phyloP scores from a whole-genome alignment of 2,113 vertebrate species.

The Himantopus leucocephalus region DNA sequence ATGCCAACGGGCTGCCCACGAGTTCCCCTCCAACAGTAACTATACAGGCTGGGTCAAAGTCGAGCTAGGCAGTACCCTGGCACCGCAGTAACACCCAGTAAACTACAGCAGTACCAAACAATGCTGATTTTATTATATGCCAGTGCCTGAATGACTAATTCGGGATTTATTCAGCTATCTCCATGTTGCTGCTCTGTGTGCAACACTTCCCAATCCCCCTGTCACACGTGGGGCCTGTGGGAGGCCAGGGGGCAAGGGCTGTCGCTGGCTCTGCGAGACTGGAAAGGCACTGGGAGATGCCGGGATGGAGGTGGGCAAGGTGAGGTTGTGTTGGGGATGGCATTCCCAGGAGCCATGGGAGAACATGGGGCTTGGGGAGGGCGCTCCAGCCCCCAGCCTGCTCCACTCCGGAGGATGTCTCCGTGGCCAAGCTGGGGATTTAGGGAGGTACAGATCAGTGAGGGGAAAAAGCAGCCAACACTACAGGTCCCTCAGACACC shows the following conservation, averaged over 20 bases:
- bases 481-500: neutral
- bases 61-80: fast-evolving
- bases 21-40: neutral
- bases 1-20: neutral
- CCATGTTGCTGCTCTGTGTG: neutral
- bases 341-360: neutral
- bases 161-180: neutral
- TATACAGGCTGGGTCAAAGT: neutral
- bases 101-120: neutral
- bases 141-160: neutral
- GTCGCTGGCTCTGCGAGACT: neutral
- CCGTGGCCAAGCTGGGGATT: neutral
- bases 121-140: neutral
- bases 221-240: neutral
- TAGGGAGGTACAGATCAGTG: neutral
- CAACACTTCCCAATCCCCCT: neutral
- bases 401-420: neutral
- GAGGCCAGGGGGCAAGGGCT: neutral
- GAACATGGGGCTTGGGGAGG: fast-evolving
- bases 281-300: neutral
- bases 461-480: neutral
- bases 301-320: neutral
- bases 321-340: neutral
- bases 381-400: neutral
- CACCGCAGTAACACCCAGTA: neutral